Base-by-base conservation (phyloP, 2,797 vertebrate species). In the Hypotaenidia philippensis region DNA sequence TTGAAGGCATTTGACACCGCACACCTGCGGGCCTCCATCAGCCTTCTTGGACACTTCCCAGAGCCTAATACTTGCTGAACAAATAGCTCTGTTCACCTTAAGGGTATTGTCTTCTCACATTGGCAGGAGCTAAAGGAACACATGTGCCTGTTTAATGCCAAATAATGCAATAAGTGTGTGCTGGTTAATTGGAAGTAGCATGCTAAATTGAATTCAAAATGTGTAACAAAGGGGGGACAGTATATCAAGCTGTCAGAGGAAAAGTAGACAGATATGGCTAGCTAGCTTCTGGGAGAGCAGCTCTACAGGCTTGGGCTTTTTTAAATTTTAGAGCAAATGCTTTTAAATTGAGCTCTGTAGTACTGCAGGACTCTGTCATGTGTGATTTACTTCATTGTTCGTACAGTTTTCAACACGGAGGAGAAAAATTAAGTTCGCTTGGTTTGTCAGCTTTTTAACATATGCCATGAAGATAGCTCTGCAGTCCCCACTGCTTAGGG, bases 131-230 rank as follows among this genome's bases (percentile, higher is more conserved):
- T 96, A 83, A 92, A 96, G 97, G 92, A 97, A 81, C 95, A 97
- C 81, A n/a, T 97, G 96, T 94, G 95, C 91, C 94, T 96, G 89
- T 71, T 95, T 89, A 93, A 84, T 96, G 97, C 95, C 97, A 97
- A 97, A 97, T 97, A 97, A 94, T 88, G 97, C 95, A 92, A 9
- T 91, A 81, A 87, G 88, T 88, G 95, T 97, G 96, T 80, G 95
- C 80, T 89, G 96, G 93, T 97, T 97, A 97, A 97, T 97, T 97
- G 97, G 95, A 96, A 65, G 84, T 87, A 97, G 85, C 91, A 64
- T 85, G 92, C 83, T 91, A 93, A 92, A 95, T 91, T 97, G 95
- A 92, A 94, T 94, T 97, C 29, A 63, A 97, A 97, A 97, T 5
- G 76, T 96, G 90, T 83, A 96, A 80, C 96, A 96, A 97, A 97